Percentiles rank a stretch among this genome's conserved stretches.
phyloP scores from a whole-genome alignment of 2,888 invertebrate species.

The Cremastinae sp. region DNA sequence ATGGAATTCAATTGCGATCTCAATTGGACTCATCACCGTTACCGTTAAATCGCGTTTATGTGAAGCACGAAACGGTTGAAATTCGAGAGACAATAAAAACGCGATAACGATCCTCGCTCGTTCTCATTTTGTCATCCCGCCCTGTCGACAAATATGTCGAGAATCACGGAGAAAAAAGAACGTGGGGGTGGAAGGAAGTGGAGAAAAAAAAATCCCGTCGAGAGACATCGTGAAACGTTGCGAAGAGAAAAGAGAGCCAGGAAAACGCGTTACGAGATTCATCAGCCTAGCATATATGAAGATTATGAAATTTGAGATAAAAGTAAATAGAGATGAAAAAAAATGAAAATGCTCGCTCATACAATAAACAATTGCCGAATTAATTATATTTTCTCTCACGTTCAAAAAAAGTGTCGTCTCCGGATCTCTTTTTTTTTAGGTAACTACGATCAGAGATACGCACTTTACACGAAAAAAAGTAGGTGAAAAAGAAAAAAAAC shows the following conservation, averaged over 20 bases:
- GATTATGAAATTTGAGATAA: slow-evolving; percentile 29
- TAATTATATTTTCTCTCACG: slow-evolving; percentile 25
- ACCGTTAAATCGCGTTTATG: slow-evolving; percentile 39
- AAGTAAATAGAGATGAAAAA: neutral
- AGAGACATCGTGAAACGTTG: neutral
- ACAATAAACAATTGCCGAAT: slow-evolving; percentile 46
- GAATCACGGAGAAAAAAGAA: slow-evolving; percentile 18
- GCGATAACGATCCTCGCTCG: slow-evolving; percentile 23
- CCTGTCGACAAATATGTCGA: slow-evolving; percentile 34
- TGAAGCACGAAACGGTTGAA: slow-evolving; percentile 20
- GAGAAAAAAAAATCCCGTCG: slow-evolving; percentile 15
- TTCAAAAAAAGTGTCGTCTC: neutral
- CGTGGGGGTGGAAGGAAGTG: slow-evolving; percentile 4
- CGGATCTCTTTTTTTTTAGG: neutral
- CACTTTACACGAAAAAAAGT: too few species aligned
- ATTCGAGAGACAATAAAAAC: slow-evolving; percentile 42
- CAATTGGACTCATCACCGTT: neutral
- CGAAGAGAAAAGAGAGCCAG: neutral
- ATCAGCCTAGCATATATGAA: slow-evolving; percentile 15
- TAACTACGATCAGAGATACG: too few species aligned
- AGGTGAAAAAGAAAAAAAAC: too few species aligned
- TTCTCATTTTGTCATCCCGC: slow-evolving; percentile 40
- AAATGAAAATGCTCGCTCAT: too few species aligned
- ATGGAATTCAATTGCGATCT: too few species aligned
- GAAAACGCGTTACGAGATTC: slow-evolving; percentile 25